Evolutionary conservation across 2,797 vertebrate species (phyloP).

Genomic region (Thunnus albacares): DNA sequence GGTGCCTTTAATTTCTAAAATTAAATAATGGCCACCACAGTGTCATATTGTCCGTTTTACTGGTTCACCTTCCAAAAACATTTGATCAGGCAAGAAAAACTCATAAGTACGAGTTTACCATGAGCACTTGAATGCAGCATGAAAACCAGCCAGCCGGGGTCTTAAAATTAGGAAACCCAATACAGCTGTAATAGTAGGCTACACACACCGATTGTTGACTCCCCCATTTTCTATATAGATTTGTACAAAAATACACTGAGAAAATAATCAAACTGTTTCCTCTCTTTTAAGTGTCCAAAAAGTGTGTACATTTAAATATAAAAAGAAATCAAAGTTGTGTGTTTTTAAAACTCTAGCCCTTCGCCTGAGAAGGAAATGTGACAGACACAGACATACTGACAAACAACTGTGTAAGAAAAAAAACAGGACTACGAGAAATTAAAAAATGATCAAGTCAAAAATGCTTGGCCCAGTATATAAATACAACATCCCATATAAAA

Average conservation of each 20-base stretch:
- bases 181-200: constrained; percentile 92
- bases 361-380: constrained; percentile 98
- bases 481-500: constrained; percentile 98
- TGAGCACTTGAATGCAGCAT: constrained; percentile 86
- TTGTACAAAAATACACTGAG: constrained; percentile 99
- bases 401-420: constrained; percentile 69
- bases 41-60: constrained; percentile 59
- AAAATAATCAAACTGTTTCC: constrained; percentile 99
- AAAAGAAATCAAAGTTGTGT: constrained; percentile 90
- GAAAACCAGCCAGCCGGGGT: constrained; percentile 94
- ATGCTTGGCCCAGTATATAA: constrained; percentile 99
- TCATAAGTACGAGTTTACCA: constrained; percentile 61
- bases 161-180: constrained; percentile 96
- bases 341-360: constrained; percentile 99
- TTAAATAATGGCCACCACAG: constrained; percentile 67
- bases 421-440: constrained; percentile 86
- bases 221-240: constrained; percentile 97
- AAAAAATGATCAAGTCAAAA: constrained; percentile 83
- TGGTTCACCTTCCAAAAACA: constrained; percentile 44
- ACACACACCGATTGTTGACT: constrained; percentile 97
- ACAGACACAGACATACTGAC: constrained; percentile 89
- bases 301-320: constrained; percentile 99
- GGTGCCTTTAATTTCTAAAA: constrained; percentile 55
- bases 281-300: constrained; percentile 99
- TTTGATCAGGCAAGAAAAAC: constrained; percentile 42